phyloP scores from a whole-genome alignment of 2,797 vertebrate species.

The Pseudotriccus pelzelni region DNA sequence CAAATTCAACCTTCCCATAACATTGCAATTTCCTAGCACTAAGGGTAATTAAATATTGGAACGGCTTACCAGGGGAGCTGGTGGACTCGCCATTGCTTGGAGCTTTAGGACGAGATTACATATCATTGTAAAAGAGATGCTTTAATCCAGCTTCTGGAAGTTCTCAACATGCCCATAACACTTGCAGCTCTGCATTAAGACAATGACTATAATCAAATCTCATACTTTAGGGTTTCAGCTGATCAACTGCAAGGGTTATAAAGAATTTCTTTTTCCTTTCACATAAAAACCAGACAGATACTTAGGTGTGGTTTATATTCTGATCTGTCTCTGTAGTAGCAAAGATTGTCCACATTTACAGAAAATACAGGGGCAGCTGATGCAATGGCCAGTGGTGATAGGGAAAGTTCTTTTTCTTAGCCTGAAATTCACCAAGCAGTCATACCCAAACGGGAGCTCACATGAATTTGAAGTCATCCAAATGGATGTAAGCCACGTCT shows the following conservation, averaged over 20 bases:
- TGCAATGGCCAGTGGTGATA: neutral
- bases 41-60: constrained; percentile 70
- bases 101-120: constrained; percentile 71
- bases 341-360: neutral
- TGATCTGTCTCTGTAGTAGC: constrained; percentile 27
- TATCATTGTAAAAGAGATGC: constrained; percentile 72
- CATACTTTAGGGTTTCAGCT: constrained; percentile 57
- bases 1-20: constrained; percentile 50
- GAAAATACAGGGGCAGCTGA: neutral
- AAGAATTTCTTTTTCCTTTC: constrained; percentile 20
- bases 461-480: neutral
- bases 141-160: constrained; percentile 73
- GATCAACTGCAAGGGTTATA: constrained; percentile 63
- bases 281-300: constrained; percentile 31
- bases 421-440: neutral
- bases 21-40: constrained; percentile 61
- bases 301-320: neutral
- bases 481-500: neutral
- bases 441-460: neutral
- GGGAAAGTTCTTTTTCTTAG: neutral
- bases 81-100: constrained; percentile 71
- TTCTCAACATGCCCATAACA: constrained; percentile 72
- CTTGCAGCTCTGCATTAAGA: constrained; percentile 72
- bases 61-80: constrained; percentile 69
- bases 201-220: constrained; percentile 73